Evolutionary conservation across 2,797 vertebrate species (phyloP).

Genomic region (Gila robusta): DNA sequence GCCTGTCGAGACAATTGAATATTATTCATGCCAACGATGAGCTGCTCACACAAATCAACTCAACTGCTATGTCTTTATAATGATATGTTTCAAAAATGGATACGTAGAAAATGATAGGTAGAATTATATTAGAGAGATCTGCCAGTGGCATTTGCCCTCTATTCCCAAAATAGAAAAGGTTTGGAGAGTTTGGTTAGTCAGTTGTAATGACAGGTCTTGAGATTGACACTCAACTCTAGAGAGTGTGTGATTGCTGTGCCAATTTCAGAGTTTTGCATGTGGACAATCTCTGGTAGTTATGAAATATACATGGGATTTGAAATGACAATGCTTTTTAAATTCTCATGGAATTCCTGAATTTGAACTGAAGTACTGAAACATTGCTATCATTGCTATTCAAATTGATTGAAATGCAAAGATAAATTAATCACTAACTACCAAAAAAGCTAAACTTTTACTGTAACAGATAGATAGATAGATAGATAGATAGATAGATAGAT

Average conservation of each 20-base stretch:
- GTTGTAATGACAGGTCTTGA: background rate
- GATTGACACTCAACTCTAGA: slow-evolving; percentile 19
- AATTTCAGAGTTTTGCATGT: background rate
- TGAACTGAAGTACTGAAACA: background rate
- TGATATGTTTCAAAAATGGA: slow-evolving; percentile 33
- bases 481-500: no score
- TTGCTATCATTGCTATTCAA: background rate
- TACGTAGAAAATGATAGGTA: background rate
- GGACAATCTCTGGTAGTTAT: background rate
- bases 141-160: background rate
- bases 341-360: background rate
- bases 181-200: slow-evolving; percentile 3
- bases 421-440: no score
- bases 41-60: slow-evolving; percentile 39
- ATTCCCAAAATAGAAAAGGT: background rate
- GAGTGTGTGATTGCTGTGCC: background rate
- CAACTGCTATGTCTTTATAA: slow-evolving; percentile 24
- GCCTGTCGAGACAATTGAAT: slow-evolving; percentile 31
- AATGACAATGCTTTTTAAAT: background rate
- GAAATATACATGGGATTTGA: background rate
- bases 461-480: no score
- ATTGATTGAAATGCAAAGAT: background rate
- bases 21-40: slow-evolving; percentile 45
- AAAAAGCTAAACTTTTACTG: no score
- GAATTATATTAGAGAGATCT: slow-evolving; percentile 11